A percentile compares a stretch with the other conserved stretches of the same genome.
Conservation (phyloP, 2,888 invertebrate species). For the Lomographa bimaculata region DNA sequence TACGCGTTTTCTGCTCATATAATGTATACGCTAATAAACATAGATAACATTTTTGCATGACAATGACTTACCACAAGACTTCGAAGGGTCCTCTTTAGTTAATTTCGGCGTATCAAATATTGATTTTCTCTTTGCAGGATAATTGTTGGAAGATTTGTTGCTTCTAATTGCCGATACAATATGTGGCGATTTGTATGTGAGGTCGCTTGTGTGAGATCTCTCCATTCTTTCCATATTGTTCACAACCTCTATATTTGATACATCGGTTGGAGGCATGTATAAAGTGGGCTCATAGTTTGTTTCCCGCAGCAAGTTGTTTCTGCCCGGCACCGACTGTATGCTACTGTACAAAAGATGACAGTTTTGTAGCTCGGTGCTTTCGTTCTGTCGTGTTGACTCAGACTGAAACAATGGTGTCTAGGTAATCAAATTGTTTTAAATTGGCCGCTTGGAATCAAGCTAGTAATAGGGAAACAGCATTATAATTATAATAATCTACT, state of each 20-base stretch:
- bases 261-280: slow-evolving; percentile 29
- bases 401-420: no score
- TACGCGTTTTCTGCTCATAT: no score
- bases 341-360: slow-evolving; percentile 38
- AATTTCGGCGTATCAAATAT: slow-evolving; percentile 46
- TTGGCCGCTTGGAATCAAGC: no score
- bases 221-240: no score
- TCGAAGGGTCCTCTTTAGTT: slow-evolving; percentile 32
- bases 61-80: slow-evolving; percentile 39
- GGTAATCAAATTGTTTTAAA: no score
- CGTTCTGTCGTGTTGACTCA: neutral
- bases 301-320: slow-evolving; percentile 41
- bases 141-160: no score
- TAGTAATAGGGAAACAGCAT: no score
- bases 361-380: slow-evolving; percentile 28
- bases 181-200: slow-evolving; percentile 43
- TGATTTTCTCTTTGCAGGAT: slow-evolving; percentile 64
- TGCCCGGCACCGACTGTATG: slow-evolving; percentile 41
- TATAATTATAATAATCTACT: no score
- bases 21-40: no score
- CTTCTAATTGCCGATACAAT: slow-evolving; percentile 43
- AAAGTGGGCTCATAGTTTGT: slow-evolving; percentile 45
- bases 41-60: no score
- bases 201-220: no score
- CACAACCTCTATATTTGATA: slow-evolving; percentile 36